Evolutionary conservation across 2,113 vertebrate genomes (phyloP).

Genomic region (Nycticryphes semicollaris): DNA sequence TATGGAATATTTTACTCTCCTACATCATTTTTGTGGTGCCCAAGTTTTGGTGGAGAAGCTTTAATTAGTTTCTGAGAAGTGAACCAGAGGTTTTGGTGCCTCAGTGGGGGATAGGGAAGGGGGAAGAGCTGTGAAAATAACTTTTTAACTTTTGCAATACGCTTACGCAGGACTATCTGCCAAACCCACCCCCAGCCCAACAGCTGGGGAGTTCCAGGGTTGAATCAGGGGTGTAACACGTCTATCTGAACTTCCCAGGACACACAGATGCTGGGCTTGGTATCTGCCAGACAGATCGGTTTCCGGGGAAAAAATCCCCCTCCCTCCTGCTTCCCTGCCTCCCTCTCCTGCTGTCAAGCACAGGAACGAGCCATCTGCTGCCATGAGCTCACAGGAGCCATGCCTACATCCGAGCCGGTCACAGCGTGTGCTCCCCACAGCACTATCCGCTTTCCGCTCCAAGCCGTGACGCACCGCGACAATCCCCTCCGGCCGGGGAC

Average conservation of each 20-base stretch:
- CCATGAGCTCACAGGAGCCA: not conserved
- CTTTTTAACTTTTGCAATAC: not conserved
- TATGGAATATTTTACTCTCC: not conserved
- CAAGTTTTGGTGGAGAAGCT: not conserved
- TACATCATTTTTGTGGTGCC: fast-evolving
- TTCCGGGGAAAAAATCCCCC: not conserved
- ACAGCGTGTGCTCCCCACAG: not conserved
- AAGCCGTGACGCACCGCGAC: not conserved
- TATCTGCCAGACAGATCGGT: not conserved
- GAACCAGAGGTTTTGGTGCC: not conserved
- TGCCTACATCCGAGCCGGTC: not conserved
- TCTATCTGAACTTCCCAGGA: not conserved
- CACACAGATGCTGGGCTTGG: not conserved
- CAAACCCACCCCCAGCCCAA: not conserved
- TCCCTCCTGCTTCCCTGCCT: not conserved
- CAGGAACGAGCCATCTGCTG: not conserved
- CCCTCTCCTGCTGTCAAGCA: not conserved
- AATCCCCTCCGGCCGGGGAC: not conserved
- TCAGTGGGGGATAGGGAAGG: not conserved
- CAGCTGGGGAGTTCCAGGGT: not conserved
- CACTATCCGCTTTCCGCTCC: not conserved
- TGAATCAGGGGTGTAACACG: fast-evolving
- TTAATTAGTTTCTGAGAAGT: not conserved
- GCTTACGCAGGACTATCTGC: not conserved
- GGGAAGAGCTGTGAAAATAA: not conserved